phyloP scores from a whole-genome alignment of 1,140 invertebrate genomes.

The Xylocopa sonorina region DNA sequence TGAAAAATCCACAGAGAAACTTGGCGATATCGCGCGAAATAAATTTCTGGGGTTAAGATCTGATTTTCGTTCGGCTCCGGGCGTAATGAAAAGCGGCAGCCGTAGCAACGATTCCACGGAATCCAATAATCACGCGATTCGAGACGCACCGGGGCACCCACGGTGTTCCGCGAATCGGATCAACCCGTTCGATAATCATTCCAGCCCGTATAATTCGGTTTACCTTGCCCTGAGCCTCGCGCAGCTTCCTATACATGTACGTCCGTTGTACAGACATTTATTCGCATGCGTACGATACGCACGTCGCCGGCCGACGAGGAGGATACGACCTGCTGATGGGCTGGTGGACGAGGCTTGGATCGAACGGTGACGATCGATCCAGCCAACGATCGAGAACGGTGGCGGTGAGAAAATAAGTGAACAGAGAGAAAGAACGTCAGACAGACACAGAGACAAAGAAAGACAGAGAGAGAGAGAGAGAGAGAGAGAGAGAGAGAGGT shows the following conservation, averaged over 20 bases:
- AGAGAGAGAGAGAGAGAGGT: slow-evolving; percentile 17
- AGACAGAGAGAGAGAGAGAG: slow-evolving; percentile 4
- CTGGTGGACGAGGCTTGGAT: slow-evolving; percentile 46
- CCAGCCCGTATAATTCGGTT: background rate
- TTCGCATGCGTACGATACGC: slow-evolving; percentile 53
- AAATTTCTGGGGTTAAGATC: too few relatives aligned
- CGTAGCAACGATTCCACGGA: background rate
- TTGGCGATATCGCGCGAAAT: too few relatives aligned
- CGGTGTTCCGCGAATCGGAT: background rate
- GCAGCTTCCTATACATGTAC: slow-evolving; percentile 45
- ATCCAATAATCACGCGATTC: background rate
- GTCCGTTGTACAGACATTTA: slow-evolving; percentile 51
- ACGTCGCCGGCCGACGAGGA: slow-evolving; percentile 39
- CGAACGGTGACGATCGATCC: slow-evolving; percentile 40
- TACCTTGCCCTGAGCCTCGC: background rate
- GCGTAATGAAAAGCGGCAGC: too few relatives aligned
- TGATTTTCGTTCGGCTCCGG: background rate
- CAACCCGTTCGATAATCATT: background rate
- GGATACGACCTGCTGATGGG: slow-evolving; percentile 36
- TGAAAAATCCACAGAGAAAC: too few relatives aligned
- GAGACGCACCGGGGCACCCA: background rate
- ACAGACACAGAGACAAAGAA: background rate
- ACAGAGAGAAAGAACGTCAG: slow-evolving; percentile 24
- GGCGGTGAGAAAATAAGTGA: slow-evolving; percentile 49
- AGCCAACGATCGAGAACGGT: slow-evolving; percentile 54